Evolutionary conservation across 2,797 vertebrate species (phyloP).

Genomic region (Psittacula echo): DNA sequence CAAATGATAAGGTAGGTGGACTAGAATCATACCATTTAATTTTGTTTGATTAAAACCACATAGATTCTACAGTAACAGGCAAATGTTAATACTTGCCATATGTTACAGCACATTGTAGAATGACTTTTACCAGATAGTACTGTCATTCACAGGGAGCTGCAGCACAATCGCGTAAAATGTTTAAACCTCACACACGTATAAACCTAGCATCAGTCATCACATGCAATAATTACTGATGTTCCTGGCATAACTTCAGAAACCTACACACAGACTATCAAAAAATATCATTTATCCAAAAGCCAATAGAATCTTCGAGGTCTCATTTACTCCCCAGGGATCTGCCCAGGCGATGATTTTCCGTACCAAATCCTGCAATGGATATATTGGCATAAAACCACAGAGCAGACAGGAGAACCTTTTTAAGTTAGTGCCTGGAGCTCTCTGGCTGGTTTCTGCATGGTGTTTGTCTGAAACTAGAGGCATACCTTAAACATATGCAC

Average conservation of each 20-base stretch:
- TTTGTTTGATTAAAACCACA: neutral
- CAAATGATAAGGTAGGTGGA: neutral
- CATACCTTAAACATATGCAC: accelerated
- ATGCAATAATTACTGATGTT: neutral
- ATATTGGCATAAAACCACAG: neutral
- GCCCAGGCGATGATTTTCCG: neutral
- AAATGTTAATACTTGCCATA: neutral
- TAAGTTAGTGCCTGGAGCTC: neutral
- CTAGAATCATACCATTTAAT: neutral
- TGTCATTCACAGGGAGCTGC: neutral
- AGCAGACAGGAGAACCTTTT: neutral
- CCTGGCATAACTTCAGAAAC: neutral
- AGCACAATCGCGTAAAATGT: neutral
- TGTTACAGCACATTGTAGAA: neutral
- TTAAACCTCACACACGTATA: neutral
- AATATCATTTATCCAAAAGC: neutral
- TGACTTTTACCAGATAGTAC: neutral
- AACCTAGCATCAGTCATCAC: neutral
- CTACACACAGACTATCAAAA: neutral
- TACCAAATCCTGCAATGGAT: neutral
- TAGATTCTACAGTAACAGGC: neutral
- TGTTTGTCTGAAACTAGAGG: neutral
- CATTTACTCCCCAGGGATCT: neutral
- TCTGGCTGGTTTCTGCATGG: neutral
- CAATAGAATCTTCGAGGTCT: neutral